phyloP scores from a whole-genome alignment of 2,888 invertebrate species.

The Agriopis marginaria region DNA sequence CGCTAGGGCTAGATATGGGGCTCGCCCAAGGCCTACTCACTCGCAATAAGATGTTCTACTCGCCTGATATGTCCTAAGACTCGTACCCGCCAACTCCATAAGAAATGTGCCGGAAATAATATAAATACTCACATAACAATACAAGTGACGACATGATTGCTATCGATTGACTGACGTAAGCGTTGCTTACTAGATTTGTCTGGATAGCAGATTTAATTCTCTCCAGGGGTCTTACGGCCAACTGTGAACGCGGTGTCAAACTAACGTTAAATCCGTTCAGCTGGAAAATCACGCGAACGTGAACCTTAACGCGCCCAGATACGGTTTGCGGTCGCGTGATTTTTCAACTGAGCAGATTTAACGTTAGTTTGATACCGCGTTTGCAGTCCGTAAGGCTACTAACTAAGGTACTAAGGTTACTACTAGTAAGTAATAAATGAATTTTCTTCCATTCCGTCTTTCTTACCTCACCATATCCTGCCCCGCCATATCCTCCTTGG shows the following conservation, averaged over 20 bases:
- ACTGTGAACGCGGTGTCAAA: too few relatives aligned
- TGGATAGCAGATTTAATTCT: too few relatives aligned
- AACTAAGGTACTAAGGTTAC: too few relatives aligned
- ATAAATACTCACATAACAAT: conserved; percentile 2
- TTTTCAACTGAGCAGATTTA: too few relatives aligned
- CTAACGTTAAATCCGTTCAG: too few relatives aligned
- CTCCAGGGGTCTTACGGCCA: too few relatives aligned
- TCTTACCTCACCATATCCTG: conserved; percentile 74
- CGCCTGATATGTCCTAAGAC: conserved; percentile 11
- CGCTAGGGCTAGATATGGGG: neutral
- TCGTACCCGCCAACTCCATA: conserved; percentile 25
- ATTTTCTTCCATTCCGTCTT: neutral
- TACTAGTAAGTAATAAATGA: too few relatives aligned
- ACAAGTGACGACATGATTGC: conserved; percentile 5
- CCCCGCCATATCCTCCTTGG: conserved; percentile 63
- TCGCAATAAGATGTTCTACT: neutral
- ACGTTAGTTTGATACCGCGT: too few relatives aligned
- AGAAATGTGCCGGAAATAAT: conserved; percentile 13
- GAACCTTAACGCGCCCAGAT: too few relatives aligned
- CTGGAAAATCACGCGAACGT: too few relatives aligned
- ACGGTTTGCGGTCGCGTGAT: too few relatives aligned
- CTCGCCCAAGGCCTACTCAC: neutral
- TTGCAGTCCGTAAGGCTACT: too few relatives aligned
- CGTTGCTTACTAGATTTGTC: neutral
- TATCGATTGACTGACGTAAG: neutral